A percentile compares a stretch with the other conserved stretches of the same genome.
Conservation (phyloP, 2,113 vertebrate species). For the Campylomormyrus tamandua region DNA sequence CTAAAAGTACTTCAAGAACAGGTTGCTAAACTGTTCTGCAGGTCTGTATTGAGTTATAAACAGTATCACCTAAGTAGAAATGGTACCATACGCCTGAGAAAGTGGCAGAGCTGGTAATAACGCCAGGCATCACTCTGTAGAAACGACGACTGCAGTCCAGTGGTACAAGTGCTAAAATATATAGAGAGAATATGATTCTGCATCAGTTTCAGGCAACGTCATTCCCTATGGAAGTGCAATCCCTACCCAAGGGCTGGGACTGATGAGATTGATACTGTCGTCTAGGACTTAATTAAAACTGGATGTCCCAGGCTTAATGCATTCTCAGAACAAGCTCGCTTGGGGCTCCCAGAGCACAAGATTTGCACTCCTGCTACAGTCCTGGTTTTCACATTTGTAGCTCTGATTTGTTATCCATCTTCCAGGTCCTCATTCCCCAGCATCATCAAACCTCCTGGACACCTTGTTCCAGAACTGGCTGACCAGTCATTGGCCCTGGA, state of each 20-base stretch:
- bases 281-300: neutral
- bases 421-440: neutral
- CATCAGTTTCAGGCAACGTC: neutral
- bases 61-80: neutral
- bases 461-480: neutral
- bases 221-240: neutral
- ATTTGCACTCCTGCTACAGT: neutral
- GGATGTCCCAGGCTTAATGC: neutral
- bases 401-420: neutral
- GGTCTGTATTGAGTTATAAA: neutral
- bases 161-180: neutral
- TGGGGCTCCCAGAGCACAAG: neutral
- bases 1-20: neutral
- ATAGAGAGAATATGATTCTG: neutral
- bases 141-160: neutral
- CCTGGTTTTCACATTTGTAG: neutral
- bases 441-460: neutral
- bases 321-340: neutral
- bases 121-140: neutral
- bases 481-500: neutral
- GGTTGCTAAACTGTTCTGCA: neutral
- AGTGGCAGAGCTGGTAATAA: neutral
- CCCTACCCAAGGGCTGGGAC: neutral
- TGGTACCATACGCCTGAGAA: neutral
- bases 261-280: neutral